phyloP scores from a whole-genome alignment of 2,888 invertebrate species.

The Esperia sulphurella region DNA sequence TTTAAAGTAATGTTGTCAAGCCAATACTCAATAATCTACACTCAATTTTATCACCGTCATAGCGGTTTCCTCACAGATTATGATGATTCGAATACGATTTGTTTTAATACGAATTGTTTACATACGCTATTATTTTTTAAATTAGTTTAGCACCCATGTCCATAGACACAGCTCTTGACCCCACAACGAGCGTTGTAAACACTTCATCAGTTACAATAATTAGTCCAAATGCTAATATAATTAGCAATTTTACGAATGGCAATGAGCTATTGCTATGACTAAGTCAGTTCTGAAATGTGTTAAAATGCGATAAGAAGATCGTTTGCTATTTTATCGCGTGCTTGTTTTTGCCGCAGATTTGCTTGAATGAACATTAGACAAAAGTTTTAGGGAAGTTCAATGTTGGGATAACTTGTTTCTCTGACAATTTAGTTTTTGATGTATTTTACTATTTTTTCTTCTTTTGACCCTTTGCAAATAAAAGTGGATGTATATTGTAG shows the following conservation, averaged over 20 bases:
- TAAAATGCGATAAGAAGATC: slow-evolving; percentile 19
- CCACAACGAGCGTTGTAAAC: slow-evolving; percentile 23
- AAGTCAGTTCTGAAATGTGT: slow-evolving; percentile 18
- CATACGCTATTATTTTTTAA: not conserved
- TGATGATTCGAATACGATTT: not conserved
- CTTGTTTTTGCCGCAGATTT: slow-evolving; percentile 11
- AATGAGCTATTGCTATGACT: slow-evolving; percentile 33
- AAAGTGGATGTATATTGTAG: no score
- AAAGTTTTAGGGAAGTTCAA: not conserved
- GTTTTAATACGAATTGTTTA: not conserved
- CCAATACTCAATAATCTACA: no score
- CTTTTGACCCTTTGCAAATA: no score
- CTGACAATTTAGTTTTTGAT: no score
- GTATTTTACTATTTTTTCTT: no score
- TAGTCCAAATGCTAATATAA: slow-evolving; percentile 47
- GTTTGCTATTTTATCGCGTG: slow-evolving; percentile 1
- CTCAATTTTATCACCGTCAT: no score
- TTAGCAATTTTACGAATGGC: slow-evolving; percentile 45
- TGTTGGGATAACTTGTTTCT: not conserved
- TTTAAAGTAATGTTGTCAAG: no score
- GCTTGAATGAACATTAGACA: slow-evolving; percentile 19
- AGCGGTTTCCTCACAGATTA: no score
- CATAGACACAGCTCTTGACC: slow-evolving; percentile 31
- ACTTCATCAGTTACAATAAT: slow-evolving; percentile 42
- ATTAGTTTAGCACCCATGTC: slow-evolving; percentile 5